Evolutionary conservation across 2,888 invertebrate genomes (phyloP).

Genomic region (Thymelicus sylvestris): DNA sequence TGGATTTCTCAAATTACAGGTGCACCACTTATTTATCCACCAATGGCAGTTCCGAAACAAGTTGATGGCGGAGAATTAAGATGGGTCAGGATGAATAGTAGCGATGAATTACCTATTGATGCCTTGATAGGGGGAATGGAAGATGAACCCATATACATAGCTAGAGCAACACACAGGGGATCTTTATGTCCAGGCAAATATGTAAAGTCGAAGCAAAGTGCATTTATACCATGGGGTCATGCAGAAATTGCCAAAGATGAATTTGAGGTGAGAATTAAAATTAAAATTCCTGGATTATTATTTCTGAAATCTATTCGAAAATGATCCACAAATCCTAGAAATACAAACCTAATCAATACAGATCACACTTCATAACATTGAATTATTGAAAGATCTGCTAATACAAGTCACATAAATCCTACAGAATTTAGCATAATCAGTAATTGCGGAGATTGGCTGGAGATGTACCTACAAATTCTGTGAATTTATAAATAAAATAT

Average conservation of each 20-base stretch:
- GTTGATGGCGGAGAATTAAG: constrained; percentile 68
- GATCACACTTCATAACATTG: too few species aligned
- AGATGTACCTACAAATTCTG: too few species aligned
- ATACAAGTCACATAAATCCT: too few species aligned
- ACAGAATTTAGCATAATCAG: too few species aligned
- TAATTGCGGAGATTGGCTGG: too few species aligned
- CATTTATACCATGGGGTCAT: constrained; percentile 90
- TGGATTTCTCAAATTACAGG: constrained; percentile 40
- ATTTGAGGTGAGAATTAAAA: constrained; percentile 84
- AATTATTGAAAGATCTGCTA: too few species aligned
- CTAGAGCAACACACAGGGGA: constrained; percentile 87
- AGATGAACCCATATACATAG: constrained; percentile 86
- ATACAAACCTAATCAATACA: too few species aligned
- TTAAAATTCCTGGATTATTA: background rate
- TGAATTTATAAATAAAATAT: too few species aligned
- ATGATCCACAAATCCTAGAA: too few species aligned
- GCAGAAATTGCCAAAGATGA: constrained; percentile 87
- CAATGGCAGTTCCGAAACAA: constrained; percentile 35
- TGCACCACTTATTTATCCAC: constrained; percentile 36
- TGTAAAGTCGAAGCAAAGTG: constrained; percentile 86
- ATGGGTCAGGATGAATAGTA: constrained; percentile 83
- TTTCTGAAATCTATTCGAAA: too few species aligned
- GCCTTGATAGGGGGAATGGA: constrained; percentile 88
- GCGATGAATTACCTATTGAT: constrained; percentile 86
- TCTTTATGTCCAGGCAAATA: constrained; percentile 92